Conservation (phyloP, 2,888 invertebrate genomes). For the Cerastis rubricosa region DNA sequence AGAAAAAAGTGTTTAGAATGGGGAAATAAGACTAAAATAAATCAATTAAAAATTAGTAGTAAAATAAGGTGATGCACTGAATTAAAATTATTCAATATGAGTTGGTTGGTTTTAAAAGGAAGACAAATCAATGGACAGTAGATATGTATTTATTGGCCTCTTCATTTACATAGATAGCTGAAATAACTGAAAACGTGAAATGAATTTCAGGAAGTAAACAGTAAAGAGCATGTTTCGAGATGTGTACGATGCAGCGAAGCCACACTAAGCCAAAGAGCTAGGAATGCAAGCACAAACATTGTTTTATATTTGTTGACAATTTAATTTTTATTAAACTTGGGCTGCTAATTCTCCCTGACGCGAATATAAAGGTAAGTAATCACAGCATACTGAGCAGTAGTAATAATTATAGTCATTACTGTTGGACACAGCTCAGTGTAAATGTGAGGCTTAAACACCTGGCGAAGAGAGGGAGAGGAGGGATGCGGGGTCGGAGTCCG, state of each 20-base stretch:
- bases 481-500: too few species aligned
- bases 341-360: neutral
- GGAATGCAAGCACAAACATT: neutral
- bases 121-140: neutral
- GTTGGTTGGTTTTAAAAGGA: neutral
- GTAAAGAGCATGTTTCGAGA: conserved; percentile 49
- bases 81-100: neutral
- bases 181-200: conserved; percentile 37
- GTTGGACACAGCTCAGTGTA: too few species aligned
- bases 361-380: neutral
- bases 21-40: neutral
- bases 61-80: neutral
- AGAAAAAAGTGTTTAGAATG: neutral
- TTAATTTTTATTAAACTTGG: neutral
- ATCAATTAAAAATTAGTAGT: neutral
- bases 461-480: too few species aligned
- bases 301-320: neutral
- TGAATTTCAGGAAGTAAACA: conserved; percentile 63
- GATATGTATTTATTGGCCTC: neutral
- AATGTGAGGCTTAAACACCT: neutral
- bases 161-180: conserved; percentile 12
- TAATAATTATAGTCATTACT: neutral
- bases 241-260: conserved; percentile 16
- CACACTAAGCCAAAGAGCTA: conserved; percentile 13
- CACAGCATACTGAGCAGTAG: neutral